phyloP scores from a whole-genome alignment of 2,113 vertebrate species.

The Pteronura brasiliensis region DNA sequence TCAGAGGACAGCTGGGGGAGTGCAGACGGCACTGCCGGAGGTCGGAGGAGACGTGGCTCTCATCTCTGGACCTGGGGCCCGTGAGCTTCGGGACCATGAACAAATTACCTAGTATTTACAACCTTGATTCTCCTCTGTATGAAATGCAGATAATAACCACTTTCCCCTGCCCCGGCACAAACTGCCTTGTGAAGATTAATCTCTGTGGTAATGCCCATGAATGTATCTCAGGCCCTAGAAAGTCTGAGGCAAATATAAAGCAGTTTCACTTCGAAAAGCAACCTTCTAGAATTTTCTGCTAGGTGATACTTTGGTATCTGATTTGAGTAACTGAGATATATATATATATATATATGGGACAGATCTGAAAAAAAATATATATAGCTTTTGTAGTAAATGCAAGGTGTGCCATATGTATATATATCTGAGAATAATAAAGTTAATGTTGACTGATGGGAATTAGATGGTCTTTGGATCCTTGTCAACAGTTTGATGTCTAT shows the following conservation, averaged over 20 bases:
- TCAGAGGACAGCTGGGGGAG: fast-evolving
- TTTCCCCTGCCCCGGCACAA: fast-evolving
- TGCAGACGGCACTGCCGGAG: not conserved
- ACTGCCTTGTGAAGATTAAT: not conserved
- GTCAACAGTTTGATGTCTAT: not conserved
- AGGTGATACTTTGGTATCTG: not conserved
- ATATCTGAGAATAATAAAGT: not conserved
- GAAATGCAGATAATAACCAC: not conserved
- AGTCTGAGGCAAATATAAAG: not conserved
- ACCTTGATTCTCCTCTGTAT: not conserved
- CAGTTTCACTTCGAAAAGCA: not conserved
- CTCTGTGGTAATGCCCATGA: not conserved
- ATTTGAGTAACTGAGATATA: not conserved
- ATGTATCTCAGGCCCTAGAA: not conserved
- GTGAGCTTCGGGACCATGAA: not conserved
- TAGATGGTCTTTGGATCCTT: not conserved
- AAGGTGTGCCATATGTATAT: not conserved
- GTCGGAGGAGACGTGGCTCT: not conserved
- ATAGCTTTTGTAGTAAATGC: not conserved
- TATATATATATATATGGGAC: not conserved
- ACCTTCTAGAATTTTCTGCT: not conserved
- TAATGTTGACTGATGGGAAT: not conserved
- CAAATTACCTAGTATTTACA: not conserved
- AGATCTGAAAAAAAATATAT: not conserved
- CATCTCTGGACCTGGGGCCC: not conserved